These are phyloP conservation scores for Leucoma salicis DNA, from an alignment of 2,888 invertebrate species.

Conservation along the genomic window DNA sequence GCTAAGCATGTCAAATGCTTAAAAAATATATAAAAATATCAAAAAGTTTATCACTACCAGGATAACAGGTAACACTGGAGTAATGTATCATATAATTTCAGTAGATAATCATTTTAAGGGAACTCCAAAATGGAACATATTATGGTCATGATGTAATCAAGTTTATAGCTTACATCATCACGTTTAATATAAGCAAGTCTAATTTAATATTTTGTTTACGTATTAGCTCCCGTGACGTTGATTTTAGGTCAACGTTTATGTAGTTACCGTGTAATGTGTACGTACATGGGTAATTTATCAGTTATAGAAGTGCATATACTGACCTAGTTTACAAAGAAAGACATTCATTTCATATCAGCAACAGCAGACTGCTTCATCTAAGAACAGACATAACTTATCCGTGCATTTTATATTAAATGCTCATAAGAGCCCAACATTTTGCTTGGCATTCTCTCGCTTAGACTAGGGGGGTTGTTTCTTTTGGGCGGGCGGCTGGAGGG, in stretches of 20 bases:
- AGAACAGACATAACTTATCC: slow-evolving; percentile 27
- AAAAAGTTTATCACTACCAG: too few species aligned
- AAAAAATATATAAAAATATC: too few species aligned
- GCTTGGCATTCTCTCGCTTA: slow-evolving; percentile 37
- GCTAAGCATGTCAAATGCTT: too few species aligned
- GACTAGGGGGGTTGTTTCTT: slow-evolving; percentile 52
- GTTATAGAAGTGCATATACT: slow-evolving; percentile 34
- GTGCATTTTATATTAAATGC: slow-evolving; percentile 20
- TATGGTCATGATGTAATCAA: too few species aligned
- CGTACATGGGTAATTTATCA: slow-evolving; percentile 26
- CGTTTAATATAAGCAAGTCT: not conserved
- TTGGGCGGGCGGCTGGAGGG: slow-evolving; percentile 76
- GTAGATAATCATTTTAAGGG: too few species aligned
- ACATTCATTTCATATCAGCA: slow-evolving; percentile 25
- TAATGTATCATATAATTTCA: too few species aligned
- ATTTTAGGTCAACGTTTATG: slow-evolving; percentile 14
- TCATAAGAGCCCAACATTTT: slow-evolving; percentile 39
- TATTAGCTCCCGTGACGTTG: slow-evolving; percentile 26
- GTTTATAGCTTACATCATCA: not conserved
- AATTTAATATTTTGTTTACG: slow-evolving; percentile 23
- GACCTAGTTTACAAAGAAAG: slow-evolving; percentile 50
- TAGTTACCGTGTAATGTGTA: slow-evolving; percentile 14
- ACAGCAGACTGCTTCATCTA: slow-evolving; percentile 26
- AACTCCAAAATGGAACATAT: too few species aligned
- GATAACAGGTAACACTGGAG: too few species aligned